phyloP scores from a whole-genome alignment of 2,888 invertebrate species.

The Mythimna loreyi region DNA sequence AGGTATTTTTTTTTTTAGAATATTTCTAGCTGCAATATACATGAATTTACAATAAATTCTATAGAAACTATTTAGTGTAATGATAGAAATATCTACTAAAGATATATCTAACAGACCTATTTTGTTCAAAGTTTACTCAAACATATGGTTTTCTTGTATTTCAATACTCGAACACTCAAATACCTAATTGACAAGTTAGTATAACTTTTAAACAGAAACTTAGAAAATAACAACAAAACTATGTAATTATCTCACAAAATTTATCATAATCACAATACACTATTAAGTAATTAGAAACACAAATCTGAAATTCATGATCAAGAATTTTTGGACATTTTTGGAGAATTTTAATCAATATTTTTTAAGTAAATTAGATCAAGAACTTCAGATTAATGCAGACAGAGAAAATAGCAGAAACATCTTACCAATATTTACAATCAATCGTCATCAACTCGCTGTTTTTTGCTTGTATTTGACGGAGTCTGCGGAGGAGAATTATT shows the following conservation, averaged over 20 bases:
- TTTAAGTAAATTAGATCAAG: conserved; percentile 10
- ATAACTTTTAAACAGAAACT: conserved; percentile 48
- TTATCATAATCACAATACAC: conserved; percentile 19
- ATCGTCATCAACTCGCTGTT: conserved; percentile 85
- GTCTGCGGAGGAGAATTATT: conserved; percentile 84
- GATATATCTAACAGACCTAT: background rate
- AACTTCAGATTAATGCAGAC: conserved; percentile 19
- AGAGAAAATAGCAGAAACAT: conserved; percentile 19
- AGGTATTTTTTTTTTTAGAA: background rate
- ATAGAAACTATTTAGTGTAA: background rate
- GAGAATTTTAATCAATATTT: conserved; percentile 5
- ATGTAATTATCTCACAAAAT: conserved; percentile 39
- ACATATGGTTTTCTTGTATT: background rate
- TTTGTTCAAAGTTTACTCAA: background rate
- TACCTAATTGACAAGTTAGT: conserved; percentile 3
- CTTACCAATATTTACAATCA: conserved; percentile 57
- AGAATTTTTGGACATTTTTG: background rate
- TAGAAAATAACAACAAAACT: conserved; percentile 47
- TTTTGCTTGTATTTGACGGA: conserved; percentile 86
- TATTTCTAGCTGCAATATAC: conserved; percentile 10
- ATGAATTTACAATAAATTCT: background rate
- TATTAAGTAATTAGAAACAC: conserved; percentile 5
- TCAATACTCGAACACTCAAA: background rate
- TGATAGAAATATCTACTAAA: background rate
- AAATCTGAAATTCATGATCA: conserved; percentile 24